Evolutionary conservation across 2,113 vertebrate species (phyloP).

Genomic region (Corvus moneduloides): DNA sequence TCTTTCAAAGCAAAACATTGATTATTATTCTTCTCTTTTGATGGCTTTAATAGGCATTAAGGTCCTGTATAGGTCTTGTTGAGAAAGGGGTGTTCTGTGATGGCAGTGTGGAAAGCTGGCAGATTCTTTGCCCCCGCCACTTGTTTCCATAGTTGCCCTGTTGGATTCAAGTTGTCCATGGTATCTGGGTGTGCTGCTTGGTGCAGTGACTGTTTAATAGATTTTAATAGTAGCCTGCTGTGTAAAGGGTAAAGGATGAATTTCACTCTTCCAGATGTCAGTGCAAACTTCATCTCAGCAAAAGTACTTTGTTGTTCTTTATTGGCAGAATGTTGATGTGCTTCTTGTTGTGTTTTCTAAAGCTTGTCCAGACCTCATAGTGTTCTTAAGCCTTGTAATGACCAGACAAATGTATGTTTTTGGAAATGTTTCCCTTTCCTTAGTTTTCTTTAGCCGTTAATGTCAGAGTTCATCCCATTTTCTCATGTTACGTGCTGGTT

Average conservation of each 20-base stretch:
- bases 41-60: neutral
- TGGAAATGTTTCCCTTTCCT: conserved; percentile 17
- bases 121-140: neutral
- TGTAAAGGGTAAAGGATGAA: neutral
- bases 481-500: neutral
- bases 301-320: neutral
- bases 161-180: neutral
- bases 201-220: rapidly evolving
- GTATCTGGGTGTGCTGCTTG: neutral
- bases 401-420: neutral
- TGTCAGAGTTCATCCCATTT: neutral
- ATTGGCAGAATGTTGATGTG: neutral
- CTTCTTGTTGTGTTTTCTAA: neutral
- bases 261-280: neutral
- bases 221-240: neutral
- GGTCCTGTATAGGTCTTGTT: neutral
- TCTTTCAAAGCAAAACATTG: neutral
- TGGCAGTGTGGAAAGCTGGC: neutral
- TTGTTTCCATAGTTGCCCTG: neutral
- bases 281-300: neutral
- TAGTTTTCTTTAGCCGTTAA: neutral
- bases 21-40: neutral
- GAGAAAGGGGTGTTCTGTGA: neutral
- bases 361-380: neutral
- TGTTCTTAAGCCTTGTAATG: neutral